Evolutionary conservation across 2,888 invertebrate genomes (phyloP).

Genomic region (Athalia rosae): DNA sequence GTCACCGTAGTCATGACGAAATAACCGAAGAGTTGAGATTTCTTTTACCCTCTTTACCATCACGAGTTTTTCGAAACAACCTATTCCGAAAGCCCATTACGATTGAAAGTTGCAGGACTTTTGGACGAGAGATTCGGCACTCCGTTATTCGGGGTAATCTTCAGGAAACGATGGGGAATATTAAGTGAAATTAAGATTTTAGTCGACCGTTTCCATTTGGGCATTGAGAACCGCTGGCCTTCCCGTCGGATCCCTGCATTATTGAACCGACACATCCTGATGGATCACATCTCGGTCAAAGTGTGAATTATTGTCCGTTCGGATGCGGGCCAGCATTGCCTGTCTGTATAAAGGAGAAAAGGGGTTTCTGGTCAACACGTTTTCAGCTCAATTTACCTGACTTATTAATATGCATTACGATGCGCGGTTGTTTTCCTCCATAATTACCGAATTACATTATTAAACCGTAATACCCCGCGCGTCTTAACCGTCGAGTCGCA

Average conservation of each 20-base stretch:
- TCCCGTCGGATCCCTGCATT: conserved; percentile 6
- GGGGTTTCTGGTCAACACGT: conserved; percentile 2
- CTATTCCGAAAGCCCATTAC: too few relatives aligned
- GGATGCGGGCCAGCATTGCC: neutral
- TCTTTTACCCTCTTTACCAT: too few relatives aligned
- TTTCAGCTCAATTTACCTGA: conserved; percentile 1
- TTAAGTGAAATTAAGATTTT: too few relatives aligned
- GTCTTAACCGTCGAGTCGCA: neutral
- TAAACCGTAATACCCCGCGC: conserved; percentile 16
- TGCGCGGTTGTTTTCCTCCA: conserved; percentile 24
- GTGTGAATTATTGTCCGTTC: conserved; percentile 15
- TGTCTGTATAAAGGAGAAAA: neutral
- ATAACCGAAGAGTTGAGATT: too few relatives aligned
- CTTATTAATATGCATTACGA: conserved; percentile 33
- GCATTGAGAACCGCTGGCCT: conserved; percentile 2
- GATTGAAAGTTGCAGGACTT: too few relatives aligned
- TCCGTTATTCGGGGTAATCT: too few relatives aligned
- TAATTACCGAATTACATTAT: conserved; percentile 32
- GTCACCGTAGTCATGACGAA: too few relatives aligned
- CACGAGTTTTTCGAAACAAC: too few relatives aligned
- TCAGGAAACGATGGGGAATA: too few relatives aligned
- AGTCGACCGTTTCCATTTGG: neutral
- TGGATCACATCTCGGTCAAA: conserved; percentile 26
- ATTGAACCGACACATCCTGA: conserved; percentile 26
- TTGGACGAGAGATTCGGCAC: too few relatives aligned